Evolutionary conservation across 2,888 invertebrate genomes (phyloP), one percentile per base, ranked within the genome.

Genomic region (Papilio demoleus): DNA sequence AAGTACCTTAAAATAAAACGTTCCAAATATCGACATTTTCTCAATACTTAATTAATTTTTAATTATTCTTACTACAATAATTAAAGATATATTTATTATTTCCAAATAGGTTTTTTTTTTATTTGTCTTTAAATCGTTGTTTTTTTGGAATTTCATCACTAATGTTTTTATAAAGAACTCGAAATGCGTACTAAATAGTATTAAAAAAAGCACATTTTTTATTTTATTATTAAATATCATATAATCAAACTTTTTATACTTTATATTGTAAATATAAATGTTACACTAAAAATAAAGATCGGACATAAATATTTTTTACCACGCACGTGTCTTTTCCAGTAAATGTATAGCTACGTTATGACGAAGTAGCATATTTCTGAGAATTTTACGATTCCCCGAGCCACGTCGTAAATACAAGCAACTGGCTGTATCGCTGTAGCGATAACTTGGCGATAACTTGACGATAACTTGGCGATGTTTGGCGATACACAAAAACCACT

Each of bases 311-410:
- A 31, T 53, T 31, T n/a, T 53, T 9, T n/a, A 53, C 6, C 31
- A 12, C 36, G 24, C 17, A 27, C 12, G 1, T 65, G 56, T 24
- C 62, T 12, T 63, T 53, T 70, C 71, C 24, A 70, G 53, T n/a
- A 8, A 3, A 31, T 5, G 8, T 63, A 42, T 4, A 22, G 67
- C 61, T 61, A 40, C 19, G 24, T 27, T n/a, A 64, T 70, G 71
- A 74, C 71, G 75, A 69, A 69, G 50, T 34, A 67, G 74, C 76
- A 81, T 80, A 84, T 81, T 80, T 78, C 76, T 77, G 71, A 31
- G 74, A 76, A 80, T 77, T 83, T 83, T 81, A 84, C 81, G 83
- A 80, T 77, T 19, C 74, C 74, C 74, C 75, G 69, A 68, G 75
- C 72, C 75, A 70, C 75, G 69, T 75, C 78, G 73, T 81, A 80